A percentile compares a stretch with the other conserved stretches of the same genome.
These are phyloP conservation scores for Aphelinus certus DNA, from an alignment of 1,140 invertebrate species.

Conservation along the genomic window DNA sequence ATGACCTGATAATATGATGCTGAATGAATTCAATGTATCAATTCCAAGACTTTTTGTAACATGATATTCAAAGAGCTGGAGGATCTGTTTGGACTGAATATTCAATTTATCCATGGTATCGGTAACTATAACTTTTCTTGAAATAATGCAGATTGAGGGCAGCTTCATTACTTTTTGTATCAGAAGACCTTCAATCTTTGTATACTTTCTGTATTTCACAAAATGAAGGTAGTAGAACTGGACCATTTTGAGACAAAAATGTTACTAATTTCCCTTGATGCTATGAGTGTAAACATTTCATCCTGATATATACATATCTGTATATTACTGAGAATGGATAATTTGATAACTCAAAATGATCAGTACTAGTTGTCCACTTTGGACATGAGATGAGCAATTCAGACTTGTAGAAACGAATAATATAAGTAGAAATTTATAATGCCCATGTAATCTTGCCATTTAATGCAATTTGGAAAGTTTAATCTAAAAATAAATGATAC, in stretches of 20 bases:
- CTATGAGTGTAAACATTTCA: conserved; percentile 57
- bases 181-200: conserved; percentile 75
- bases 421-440: conserved; percentile 80
- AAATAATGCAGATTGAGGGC: conserved; percentile 60
- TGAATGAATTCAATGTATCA: conserved; percentile 73
- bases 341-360: not conserved
- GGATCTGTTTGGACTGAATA: conserved; percentile 84
- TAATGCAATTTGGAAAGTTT: conserved; percentile 68
- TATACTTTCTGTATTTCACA: conserved; percentile 81
- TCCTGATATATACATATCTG: no score
- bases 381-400: conserved; percentile 76
- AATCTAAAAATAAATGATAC: conserved; percentile 67
- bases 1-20: conserved; percentile 43
- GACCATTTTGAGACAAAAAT: conserved; percentile 68
- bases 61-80: conserved; percentile 73
- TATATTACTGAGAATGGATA: no score
- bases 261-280: conserved; percentile 78
- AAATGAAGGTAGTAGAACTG: conserved; percentile 69
- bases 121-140: conserved; percentile 74
- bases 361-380: conserved; percentile 57
- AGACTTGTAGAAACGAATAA: conserved; percentile 79
- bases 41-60: conserved; percentile 72
- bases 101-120: conserved; percentile 84
- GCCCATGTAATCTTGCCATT: conserved; percentile 69
- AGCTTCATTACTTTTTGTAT: conserved; percentile 73